Base-by-base conservation (phyloP, 2,113 vertebrate species). In the Stercorarius parasiticus region DNA sequence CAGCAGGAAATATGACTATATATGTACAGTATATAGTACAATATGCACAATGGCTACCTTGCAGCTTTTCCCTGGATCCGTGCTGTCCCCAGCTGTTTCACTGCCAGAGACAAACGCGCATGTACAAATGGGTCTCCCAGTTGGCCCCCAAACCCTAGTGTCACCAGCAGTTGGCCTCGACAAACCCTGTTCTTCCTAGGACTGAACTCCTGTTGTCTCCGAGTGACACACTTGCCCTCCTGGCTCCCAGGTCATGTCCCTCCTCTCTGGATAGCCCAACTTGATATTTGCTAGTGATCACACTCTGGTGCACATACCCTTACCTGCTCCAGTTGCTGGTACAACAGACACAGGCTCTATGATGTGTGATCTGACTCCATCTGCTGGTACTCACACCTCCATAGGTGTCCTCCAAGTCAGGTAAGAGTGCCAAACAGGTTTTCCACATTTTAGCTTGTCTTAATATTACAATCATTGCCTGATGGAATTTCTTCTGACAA, bases 51-150 rank as follows among this genome's bases (percentile, higher is more conserved):
- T 19, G 20, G 29, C 38, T 55, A 8, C 13, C 11, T 62, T 49
- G 30, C 32, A 2, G 2, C 4, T 42, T 22, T 59, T 53, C 21
- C 42, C 40, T 55, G 36, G 23, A 78, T 36, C 13, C 14, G 52
- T 70, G 7, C 17, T 83, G 13, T 86, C 26, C 45, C 50, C 26
- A 26, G 0, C 6, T 89, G 22, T 61, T 45, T 85, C 50, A 50
- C 4, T 52, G 29, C 11, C 58, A 73, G 21, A 50, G 38, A 25
- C 12, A 85, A 82, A 73, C 0, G 0, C 3, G 36, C 38, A 20
- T 5, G 20, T 25, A 67, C 17, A 53, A 72, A 43, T 45, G 18
- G 32, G 23, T 78, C 5, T 71, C 47, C 15, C 43, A n/a, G 43
- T 4, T 58, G 12, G 40, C 21, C 29, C 21, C 9, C 38, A 77